Evolutionary conservation across 2,888 invertebrate genomes (phyloP).

Genomic region (Eristalinus sepulchralis): DNA sequence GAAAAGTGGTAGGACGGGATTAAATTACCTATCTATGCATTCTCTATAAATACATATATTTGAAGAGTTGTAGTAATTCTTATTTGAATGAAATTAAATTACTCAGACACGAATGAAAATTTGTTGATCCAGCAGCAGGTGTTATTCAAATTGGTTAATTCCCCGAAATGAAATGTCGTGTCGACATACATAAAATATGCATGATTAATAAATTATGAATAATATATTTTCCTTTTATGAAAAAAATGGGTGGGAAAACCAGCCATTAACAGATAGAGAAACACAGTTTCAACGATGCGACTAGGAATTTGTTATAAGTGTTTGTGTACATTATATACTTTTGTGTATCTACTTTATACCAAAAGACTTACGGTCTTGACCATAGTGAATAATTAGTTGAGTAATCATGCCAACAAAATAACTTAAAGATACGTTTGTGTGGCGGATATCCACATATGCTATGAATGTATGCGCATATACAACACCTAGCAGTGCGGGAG

Average conservation of each 20-base stretch:
- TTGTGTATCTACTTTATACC: background rate
- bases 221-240: background rate
- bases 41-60: constrained; percentile 25
- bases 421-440: background rate
- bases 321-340: background rate
- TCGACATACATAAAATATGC: no score
- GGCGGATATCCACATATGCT: background rate
- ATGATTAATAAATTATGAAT: background rate
- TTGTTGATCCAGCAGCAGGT: constrained; percentile 15
- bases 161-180: no score
- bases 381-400: background rate
- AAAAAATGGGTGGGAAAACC: background rate
- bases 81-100: background rate
- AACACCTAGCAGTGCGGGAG: no score
- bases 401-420: background rate
- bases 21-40: background rate
- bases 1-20: constrained; percentile 53
- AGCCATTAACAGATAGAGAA: background rate
- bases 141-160: background rate
- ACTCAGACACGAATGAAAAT: background rate
- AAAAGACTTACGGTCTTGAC: background rate
- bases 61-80: no score
- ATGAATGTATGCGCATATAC: background rate
- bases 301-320: no score
- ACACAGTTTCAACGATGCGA: background rate